Evolutionary conservation across 1,140 invertebrate species (phyloP), one percentile per base, ranked within the genome.

Genomic region (Drosophila punjabiensis): DNA sequence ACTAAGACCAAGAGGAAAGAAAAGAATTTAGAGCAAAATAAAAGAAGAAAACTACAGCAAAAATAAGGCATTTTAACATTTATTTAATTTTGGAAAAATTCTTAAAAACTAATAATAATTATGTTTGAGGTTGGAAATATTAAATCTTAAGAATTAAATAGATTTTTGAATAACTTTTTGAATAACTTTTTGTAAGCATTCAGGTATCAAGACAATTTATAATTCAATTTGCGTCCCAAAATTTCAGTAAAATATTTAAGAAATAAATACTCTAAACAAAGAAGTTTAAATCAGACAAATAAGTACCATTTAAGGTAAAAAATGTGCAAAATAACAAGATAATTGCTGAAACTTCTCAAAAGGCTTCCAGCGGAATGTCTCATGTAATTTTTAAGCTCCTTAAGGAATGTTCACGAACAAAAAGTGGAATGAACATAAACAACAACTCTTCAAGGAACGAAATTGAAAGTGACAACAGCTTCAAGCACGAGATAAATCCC

Each of bases 381-480:
- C 62, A 32, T 30, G 37, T 18, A 24, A 53, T 45, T 74, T 52
- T 28, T 5, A 13, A 37, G 9, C 35, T 18, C 5, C 18, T 14
- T 24, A 56, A 37, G 70, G 70, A 74, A 74, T 73, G 33, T 32
- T 69, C 24, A 71, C n/a, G 18, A 35, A 61, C 55, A 28, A 11
- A 13, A 53, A 73, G 37, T 53, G 68, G 55, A 52, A 52, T 71
- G 35, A 50, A 50, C 58, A 60, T 37, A 16, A 61, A 24, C 16
- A 24, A 33, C 59, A 64, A 45, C 30, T 64, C 32, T 16, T 35
- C 33, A 50, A 30, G 68, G n/a, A 73, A 53, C 24, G 47, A 74
- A 39, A 75, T 32, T 50, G 45, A 73, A 70, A 66, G 61, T 60
- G 69, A 59, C 69, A 73, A 39, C 45, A 11, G 65, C 50, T 69